Conservation (phyloP, 2,113 vertebrate genomes). For the Antidorcas marsupialis region DNA sequence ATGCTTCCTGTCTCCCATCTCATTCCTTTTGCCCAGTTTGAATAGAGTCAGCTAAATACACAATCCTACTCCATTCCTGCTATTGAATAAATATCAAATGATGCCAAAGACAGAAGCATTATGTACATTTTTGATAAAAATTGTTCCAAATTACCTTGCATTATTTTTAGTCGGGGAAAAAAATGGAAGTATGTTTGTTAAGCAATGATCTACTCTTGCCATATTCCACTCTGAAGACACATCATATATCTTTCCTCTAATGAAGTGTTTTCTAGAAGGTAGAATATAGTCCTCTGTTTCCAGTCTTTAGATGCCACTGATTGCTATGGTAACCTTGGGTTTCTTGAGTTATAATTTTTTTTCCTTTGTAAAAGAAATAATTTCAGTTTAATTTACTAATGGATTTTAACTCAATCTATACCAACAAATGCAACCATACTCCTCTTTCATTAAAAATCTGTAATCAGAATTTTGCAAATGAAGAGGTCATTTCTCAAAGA, state of each 20-base stretch:
- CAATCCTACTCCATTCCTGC: background rate
- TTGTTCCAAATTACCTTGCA: constrained; percentile 34
- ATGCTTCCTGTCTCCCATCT: background rate
- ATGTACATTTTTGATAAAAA: constrained; percentile 29
- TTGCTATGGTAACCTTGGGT: constrained; percentile 77
- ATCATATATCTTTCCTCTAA: constrained; percentile 56
- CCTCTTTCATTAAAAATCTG: constrained; percentile 48
- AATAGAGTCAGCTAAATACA: background rate
- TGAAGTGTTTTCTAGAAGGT: constrained; percentile 57
- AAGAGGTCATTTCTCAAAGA: constrained; percentile 24
- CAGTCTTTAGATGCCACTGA: constrained; percentile 58
- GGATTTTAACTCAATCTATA: constrained; percentile 57
- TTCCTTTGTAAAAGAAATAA: constrained; percentile 40
- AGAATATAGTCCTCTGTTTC: constrained; percentile 29
- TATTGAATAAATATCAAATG: constrained; percentile 48
- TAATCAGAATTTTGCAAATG: constrained; percentile 52
- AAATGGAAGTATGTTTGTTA: constrained; percentile 23
- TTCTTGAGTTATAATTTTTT: constrained; percentile 57
- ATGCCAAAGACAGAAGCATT: constrained; percentile 3
- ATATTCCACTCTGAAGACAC: constrained; percentile 44
- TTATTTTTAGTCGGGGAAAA: constrained; percentile 45
- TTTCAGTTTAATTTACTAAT: constrained; percentile 65
- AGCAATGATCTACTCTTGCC: constrained; percentile 16
- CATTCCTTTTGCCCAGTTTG: background rate
- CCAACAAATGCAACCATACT: constrained; percentile 46